Conservation (phyloP, 2,888 invertebrate genomes). For the Sipha maydis region DNA sequence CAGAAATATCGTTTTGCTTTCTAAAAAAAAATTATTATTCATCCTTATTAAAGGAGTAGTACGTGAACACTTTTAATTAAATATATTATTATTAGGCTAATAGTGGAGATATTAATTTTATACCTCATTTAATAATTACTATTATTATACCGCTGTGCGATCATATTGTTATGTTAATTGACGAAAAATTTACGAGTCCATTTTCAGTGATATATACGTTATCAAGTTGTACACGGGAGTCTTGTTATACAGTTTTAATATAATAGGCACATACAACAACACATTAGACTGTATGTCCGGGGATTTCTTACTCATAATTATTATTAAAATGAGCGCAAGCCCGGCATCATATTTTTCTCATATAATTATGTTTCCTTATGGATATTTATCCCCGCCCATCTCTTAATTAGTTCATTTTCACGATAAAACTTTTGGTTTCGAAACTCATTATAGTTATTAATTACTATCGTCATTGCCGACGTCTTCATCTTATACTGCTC, state of each 20-base stretch:
- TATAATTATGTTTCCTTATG: neutral
- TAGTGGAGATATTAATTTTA: neutral
- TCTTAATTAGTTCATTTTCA: neutral
- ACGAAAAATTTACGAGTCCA: neutral
- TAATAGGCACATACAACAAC: neutral
- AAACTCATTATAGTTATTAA: neutral
- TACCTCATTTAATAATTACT: neutral
- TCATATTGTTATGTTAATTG: slow-evolving; percentile 2
- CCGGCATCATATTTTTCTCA: neutral
- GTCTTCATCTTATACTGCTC: neutral
- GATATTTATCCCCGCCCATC: neutral
- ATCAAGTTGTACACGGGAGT: neutral
- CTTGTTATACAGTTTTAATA: neutral
- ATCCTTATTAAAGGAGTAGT: neutral
- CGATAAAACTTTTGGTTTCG: neutral
- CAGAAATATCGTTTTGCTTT: slow-evolving; percentile 17
- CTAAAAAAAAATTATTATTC: neutral
- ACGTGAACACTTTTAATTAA: neutral
- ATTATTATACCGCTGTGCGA: neutral
- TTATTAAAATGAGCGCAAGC: neutral
- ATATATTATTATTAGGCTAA: neutral
- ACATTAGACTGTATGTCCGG: neutral
- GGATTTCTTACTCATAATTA: neutral
- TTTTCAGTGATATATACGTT: neutral
- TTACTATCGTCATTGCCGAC: neutral